Evolutionary conservation across 2,797 vertebrate species (phyloP).

Genomic region (Liasis olivaceus): DNA sequence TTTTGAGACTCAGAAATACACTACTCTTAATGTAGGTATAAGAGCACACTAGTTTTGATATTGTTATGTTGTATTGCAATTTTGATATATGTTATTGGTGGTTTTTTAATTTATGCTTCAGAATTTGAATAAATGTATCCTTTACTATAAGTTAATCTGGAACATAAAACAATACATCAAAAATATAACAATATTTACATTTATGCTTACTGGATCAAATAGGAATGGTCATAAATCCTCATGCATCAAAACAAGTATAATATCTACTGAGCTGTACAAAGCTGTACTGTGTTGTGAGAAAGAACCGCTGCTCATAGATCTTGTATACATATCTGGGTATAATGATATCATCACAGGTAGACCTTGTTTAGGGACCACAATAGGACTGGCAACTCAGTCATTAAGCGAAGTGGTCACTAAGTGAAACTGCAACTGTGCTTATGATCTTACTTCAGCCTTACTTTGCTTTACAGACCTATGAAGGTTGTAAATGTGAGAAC

Average conservation of each 20-base stretch:
- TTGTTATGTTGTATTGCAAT: neutral
- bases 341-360: neutral
- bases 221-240: neutral
- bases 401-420: neutral
- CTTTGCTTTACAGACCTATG: neutral
- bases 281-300: neutral
- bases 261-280: neutral
- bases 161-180: neutral
- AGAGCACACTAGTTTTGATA: neutral
- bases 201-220: neutral
- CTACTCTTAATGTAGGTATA: neutral
- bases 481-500: neutral
- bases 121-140: neutral
- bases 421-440: neutral
- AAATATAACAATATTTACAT: neutral
- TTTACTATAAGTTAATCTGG: neutral
- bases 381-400: neutral
- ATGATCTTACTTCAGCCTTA: neutral
- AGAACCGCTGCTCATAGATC: neutral
- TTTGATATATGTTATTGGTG: neutral
- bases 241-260: neutral
- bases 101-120: neutral
- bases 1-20: neutral
- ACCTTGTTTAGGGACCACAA: neutral
- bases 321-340: neutral